These are phyloP conservation scores for Pseudolaguvia tuberculata DNA, from an alignment of 2,113 vertebrate genomes.

Conservation along the genomic window DNA sequence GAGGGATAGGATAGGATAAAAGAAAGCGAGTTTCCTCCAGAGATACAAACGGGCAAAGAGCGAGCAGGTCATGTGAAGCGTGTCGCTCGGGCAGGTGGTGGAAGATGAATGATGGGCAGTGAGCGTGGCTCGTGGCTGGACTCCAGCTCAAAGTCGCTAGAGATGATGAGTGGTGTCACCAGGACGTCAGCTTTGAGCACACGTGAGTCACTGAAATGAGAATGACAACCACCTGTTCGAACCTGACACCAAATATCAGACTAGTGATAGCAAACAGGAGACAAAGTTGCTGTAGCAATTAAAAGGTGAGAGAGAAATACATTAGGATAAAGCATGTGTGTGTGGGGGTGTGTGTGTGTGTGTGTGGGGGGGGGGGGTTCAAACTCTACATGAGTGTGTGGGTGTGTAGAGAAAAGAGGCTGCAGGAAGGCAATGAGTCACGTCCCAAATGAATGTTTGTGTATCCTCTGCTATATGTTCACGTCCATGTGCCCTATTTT, in stretches of 20 bases:
- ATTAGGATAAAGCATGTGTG: background rate
- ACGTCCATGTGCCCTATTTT: background rate
- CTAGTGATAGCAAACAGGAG: background rate
- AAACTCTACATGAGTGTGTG: background rate
- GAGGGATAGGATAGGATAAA: background rate
- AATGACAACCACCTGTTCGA: background rate
- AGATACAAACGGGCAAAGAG: slow-evolving; percentile 46
- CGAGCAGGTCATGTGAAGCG: slow-evolving; percentile 62
- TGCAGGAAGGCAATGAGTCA: slow-evolving; percentile 3
- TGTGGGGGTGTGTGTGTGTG: background rate
- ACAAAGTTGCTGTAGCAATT: background rate
- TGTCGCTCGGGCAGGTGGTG: slow-evolving; percentile 55
- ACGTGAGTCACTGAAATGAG: background rate
- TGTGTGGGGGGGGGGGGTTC: background rate
- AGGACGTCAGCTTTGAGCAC: background rate
- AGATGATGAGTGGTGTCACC: background rate
- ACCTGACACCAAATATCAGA: background rate
- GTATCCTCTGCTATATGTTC: background rate
- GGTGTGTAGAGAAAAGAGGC: background rate
- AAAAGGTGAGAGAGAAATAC: background rate
- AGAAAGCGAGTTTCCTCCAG: background rate
- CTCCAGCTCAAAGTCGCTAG: background rate
- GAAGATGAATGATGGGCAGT: slow-evolving; percentile 69
- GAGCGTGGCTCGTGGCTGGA: slow-evolving; percentile 54
- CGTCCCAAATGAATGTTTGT: background rate